Evolutionary conservation across 2,797 vertebrate genomes (phyloP).

Genomic region (Huso huso): DNA sequence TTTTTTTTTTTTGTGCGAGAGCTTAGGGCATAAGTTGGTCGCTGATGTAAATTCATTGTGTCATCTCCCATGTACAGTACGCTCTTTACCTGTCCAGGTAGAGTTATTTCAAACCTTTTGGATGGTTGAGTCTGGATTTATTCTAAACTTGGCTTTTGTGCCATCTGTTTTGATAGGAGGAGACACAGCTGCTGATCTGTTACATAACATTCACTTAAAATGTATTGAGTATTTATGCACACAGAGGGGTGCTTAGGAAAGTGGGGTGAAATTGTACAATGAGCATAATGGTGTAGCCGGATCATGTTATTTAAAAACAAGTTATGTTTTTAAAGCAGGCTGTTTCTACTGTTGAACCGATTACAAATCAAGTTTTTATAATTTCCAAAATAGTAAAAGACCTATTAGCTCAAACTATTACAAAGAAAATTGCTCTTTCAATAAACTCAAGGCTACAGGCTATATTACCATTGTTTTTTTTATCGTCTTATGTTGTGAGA

Average conservation of each 20-base stretch:
- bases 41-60: too few species aligned
- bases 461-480: neutral
- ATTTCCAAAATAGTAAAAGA: neutral
- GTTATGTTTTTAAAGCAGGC: too few species aligned
- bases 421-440: neutral
- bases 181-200: constrained; percentile 10
- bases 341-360: too few species aligned
- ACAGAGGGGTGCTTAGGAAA: neutral
- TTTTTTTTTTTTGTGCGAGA: too few species aligned
- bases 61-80: too few species aligned
- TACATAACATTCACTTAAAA: constrained; percentile 8
- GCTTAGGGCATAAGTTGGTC: too few species aligned
- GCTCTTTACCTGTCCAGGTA: neutral
- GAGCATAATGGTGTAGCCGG: too few species aligned
- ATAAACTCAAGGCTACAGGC: constrained; percentile 6
- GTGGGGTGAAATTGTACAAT: neutral
- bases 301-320: too few species aligned
- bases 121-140: neutral
- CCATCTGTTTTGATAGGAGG: constrained; percentile 12
- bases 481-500: constrained; percentile 3
- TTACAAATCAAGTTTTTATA: too few species aligned
- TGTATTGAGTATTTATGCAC: neutral
- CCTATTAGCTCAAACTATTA: constrained; percentile 2
- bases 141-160: constrained; percentile 3
- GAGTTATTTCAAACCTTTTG: neutral